Conservation (phyloP, 2,888 invertebrate species). For the Caenorhabditis sp. region DNA sequence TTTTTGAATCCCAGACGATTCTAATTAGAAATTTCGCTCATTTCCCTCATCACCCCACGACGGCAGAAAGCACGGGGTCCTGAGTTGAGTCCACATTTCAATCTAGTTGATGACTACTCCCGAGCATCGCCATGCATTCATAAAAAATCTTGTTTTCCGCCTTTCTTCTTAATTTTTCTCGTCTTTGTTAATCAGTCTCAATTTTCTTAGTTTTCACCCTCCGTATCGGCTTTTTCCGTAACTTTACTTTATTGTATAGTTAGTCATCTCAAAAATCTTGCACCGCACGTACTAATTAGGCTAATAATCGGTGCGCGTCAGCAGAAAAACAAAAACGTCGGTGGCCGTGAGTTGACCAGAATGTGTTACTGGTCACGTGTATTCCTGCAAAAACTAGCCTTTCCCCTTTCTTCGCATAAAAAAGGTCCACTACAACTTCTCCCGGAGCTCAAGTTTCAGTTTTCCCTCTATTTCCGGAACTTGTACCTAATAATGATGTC, state of each 20-base stretch:
- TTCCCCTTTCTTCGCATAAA: no score
- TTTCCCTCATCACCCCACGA: conserved; percentile 25
- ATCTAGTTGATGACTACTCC: background rate
- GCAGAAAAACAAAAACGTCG: background rate
- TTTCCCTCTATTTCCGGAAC: conserved; percentile 13
- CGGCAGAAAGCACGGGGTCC: no score
- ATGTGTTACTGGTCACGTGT: conserved; percentile 38
- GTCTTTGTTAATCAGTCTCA: background rate
- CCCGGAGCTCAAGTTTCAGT: conserved; percentile 19
- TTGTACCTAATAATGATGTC: conserved; percentile 27
- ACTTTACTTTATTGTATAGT: no score
- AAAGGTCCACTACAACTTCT: background rate
- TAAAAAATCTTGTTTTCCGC: background rate
- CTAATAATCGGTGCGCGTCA: conserved; percentile 24
- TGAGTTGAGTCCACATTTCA: conserved; percentile 14
- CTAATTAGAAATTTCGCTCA: conserved; percentile 47
- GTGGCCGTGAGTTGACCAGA: conserved; percentile 16
- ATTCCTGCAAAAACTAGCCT: conserved; percentile 27
- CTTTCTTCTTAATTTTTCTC: background rate
- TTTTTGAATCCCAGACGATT: conserved; percentile 48
- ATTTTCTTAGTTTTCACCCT: background rate
- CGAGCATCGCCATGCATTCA: background rate
- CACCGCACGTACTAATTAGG: conserved; percentile 36
- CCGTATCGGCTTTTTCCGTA: no score
- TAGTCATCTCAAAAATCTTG: background rate